A percentile compares a stretch with the other conserved stretches of the same genome.
Evolutionary conservation across 1,140 invertebrate genomes (phyloP).

Genomic region (Varroa destructor): DNA sequence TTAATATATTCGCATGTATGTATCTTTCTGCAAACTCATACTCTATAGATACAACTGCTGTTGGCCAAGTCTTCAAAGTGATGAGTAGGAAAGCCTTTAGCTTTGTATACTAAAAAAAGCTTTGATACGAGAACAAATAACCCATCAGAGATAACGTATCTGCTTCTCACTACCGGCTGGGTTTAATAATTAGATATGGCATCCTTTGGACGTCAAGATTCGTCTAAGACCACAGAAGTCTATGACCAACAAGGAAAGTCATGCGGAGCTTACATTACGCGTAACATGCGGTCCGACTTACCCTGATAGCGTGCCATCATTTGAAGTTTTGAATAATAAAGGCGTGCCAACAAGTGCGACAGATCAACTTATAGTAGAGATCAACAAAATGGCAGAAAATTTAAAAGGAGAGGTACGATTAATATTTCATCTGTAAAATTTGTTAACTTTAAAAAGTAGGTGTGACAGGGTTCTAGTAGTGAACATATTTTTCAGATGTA

Average conservation of each 20-base stretch:
- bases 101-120: no score
- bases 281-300: conserved; percentile 54
- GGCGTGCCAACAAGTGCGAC: conserved; percentile 54
- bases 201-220: conserved; percentile 53
- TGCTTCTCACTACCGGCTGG: no score
- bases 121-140: no score
- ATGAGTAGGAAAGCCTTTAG: no score
- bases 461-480: no score
- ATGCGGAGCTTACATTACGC: conserved; percentile 55
- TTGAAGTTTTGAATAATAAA: conserved; percentile 52
- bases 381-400: conserved; percentile 46
- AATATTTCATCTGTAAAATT: no score
- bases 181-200: conserved; percentile 45
- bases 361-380: conserved; percentile 45
- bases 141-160: background rate
- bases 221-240: conserved; percentile 54
- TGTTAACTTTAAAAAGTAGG: no score
- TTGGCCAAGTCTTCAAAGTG: no score
- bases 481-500: no score
- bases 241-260: conserved; percentile 47
- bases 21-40: no score
- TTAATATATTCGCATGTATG: no score
- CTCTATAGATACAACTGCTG: no score
- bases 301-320: conserved; percentile 53
- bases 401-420: conserved; percentile 47